Evolutionary conservation across 1,140 invertebrate species (phyloP).

Genomic region (Plutomurus gul): DNA sequence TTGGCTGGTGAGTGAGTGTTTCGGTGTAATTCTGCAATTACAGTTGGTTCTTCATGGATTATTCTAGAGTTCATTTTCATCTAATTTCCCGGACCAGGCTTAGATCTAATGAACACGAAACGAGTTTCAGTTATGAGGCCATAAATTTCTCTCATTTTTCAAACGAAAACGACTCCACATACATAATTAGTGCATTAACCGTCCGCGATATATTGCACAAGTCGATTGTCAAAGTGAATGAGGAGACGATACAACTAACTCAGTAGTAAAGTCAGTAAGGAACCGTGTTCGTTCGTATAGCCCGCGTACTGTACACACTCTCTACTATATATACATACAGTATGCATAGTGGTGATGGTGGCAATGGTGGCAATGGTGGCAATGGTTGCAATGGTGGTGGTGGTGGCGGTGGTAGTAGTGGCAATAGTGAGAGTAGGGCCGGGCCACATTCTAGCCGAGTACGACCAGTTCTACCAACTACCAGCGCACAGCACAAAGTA

Average conservation of each 20-base stretch:
- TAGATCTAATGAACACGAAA: slow-evolving; percentile 40
- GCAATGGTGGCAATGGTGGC: too few relatives aligned
- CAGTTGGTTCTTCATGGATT: slow-evolving; percentile 30
- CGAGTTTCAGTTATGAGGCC: slow-evolving; percentile 33
- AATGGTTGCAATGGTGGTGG: neutral
- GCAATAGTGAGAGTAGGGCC: neutral
- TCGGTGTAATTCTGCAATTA: slow-evolving; percentile 30
- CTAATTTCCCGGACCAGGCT: slow-evolving; percentile 33
- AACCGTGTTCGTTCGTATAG: too few relatives aligned
- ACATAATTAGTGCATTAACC: slow-evolving; percentile 38
- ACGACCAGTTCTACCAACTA: too few relatives aligned
- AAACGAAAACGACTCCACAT: slow-evolving; percentile 26
- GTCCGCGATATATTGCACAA: slow-evolving; percentile 19
- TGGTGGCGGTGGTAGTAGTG: too few relatives aligned
- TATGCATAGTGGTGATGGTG: too few relatives aligned
- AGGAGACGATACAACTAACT: neutral
- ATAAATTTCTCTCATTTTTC: slow-evolving; percentile 35
- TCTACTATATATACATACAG: neutral
- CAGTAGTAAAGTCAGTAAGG: neutral
- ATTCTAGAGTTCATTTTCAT: slow-evolving; percentile 40
- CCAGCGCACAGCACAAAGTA: neutral
- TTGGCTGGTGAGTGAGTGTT: slow-evolving; percentile 31
- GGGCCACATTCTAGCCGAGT: neutral
- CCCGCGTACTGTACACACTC: neutral
- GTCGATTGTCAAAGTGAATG: slow-evolving; percentile 9